Base-by-base conservation (phyloP, 2,113 vertebrate species). In the Mugil cephalus region DNA sequence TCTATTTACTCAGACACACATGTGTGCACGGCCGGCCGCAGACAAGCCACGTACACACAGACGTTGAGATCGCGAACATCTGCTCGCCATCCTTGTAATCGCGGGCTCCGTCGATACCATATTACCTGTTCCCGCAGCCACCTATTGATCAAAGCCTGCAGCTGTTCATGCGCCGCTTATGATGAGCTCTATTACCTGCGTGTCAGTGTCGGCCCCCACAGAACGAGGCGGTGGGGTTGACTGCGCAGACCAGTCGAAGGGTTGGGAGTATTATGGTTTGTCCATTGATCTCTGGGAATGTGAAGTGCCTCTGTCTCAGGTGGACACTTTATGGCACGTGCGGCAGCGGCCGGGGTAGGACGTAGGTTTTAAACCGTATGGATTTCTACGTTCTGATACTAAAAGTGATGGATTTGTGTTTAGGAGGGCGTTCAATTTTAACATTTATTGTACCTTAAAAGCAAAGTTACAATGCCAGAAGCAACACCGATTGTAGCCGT, bases 91-190 rank as follows among this genome's bases (percentile, higher is more conserved):
- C 79, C 72, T 68, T 71, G 79, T 78, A 85, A 87, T 77, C 69
- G 86, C 38, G 30, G n/a, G 63, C 13, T 77, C 66, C 86, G 85
- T 94, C 92, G 92, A 93, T 95, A 94, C 90, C 86, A 90, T 92
- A 94, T 95, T 90, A 92, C 87, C 69, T 88, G 86, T 85, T 88
- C 86, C 87, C 88, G 91, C 87, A 69, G 88, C 77, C 74, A 70
- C 76, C 35, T 91, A 94, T 94, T 93, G 92, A 94, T 94, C 90
- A 74, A n/a, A 7, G 74, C 68, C 78, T 72, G 69, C 79, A 79
- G 69, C 83, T 64, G 80, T 82, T 74, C 88, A 74, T 89, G 88
- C 50, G 54, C 80, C 69, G 88, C 80, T 91, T 91, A 90, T 82
- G 82, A 88, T 89, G 77, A 75, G 83, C 74, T 85, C 87, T 88